A percentile compares a stretch with the other conserved stretches of the same genome.
Conservation (phyloP, 2,888 invertebrate genomes). For the Nemotelus nigrinus region DNA sequence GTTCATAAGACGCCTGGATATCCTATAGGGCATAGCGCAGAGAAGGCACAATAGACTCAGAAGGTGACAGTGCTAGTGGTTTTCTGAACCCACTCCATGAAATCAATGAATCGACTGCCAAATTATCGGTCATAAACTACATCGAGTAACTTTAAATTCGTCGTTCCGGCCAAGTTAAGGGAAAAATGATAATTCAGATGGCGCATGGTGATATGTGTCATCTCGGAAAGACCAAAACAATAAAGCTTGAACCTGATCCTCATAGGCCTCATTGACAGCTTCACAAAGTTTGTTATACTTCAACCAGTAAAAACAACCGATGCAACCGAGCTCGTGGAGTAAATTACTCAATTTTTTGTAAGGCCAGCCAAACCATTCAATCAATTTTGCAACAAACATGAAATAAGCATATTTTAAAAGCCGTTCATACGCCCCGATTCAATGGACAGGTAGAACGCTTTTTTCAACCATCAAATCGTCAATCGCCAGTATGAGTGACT, state of each 20-base stretch:
- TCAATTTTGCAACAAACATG: slow-evolving; percentile 27
- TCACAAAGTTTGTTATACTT: slow-evolving; percentile 16
- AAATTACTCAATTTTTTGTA: slow-evolving; percentile 6
- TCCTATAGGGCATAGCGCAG: too few relatives aligned
- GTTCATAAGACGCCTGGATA: too few relatives aligned
- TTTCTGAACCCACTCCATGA: too few relatives aligned
- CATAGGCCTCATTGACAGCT: slow-evolving; percentile 54
- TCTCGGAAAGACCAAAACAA: slow-evolving; percentile 26
- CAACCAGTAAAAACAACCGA: not conserved
- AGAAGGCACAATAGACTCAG: too few relatives aligned
- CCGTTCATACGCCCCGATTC: slow-evolving; percentile 35
- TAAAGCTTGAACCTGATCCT: slow-evolving; percentile 54
- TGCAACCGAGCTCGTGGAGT: not conserved
- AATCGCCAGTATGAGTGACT: slow-evolving; percentile 35
- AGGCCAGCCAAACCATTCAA: slow-evolving; percentile 23
- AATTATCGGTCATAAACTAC: slow-evolving; percentile 2
- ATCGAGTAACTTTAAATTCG: slow-evolving; percentile 23
- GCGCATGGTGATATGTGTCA: slow-evolving; percentile 34
- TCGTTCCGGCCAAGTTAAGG: slow-evolving; percentile 26
- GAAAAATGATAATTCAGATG: slow-evolving; percentile 12
- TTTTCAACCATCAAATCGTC: slow-evolving; percentile 24
- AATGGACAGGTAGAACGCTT: slow-evolving; percentile 36
- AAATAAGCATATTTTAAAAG: slow-evolving; percentile 39
- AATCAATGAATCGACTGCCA: not conserved
- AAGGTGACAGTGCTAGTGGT: too few relatives aligned